Evolutionary conservation across 2,113 vertebrate species (phyloP).

Genomic region (Crypturellus undulatus): DNA sequence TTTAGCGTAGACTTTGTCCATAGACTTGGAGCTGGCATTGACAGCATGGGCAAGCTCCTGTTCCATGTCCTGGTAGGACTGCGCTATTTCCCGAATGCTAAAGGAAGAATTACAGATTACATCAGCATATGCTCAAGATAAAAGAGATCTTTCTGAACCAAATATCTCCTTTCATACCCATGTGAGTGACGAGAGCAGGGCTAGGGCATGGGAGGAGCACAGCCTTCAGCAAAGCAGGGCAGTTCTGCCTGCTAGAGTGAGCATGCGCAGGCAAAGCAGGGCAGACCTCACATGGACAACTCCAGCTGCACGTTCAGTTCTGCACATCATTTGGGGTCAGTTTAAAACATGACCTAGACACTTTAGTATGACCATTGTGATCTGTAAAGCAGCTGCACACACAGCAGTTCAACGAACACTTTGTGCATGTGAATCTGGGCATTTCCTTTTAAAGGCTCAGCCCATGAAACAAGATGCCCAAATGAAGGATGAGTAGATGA

Average conservation of each 20-base stretch:
- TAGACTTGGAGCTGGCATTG: constrained; percentile 96
- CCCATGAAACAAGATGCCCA: neutral
- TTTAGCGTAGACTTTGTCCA: constrained; percentile 93
- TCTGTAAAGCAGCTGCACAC: neutral
- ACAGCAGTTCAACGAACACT: neutral
- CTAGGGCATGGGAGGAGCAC: neutral
- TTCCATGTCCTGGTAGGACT: constrained; percentile 90
- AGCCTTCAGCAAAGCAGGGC: neutral
- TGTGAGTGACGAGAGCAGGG: neutral
- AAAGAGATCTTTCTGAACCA: neutral
- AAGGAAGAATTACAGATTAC: neutral
- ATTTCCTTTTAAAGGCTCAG: neutral
- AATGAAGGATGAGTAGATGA: neutral
- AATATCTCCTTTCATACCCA: neutral
- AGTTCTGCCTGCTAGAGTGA: neutral
- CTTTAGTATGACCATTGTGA: neutral
- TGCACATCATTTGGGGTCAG: neutral
- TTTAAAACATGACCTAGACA: neutral
- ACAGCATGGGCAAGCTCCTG: constrained; percentile 97
- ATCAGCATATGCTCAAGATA: constrained; percentile 20
- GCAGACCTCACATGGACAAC: neutral
- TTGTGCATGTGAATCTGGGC: neutral
- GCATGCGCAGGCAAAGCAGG: neutral
- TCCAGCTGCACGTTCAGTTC: neutral
- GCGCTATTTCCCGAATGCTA: constrained; percentile 94